Evolutionary conservation across 2,888 invertebrate genomes (phyloP), one percentile per base, ranked within the genome.

Genomic region (Pemphredon lugubris): DNA sequence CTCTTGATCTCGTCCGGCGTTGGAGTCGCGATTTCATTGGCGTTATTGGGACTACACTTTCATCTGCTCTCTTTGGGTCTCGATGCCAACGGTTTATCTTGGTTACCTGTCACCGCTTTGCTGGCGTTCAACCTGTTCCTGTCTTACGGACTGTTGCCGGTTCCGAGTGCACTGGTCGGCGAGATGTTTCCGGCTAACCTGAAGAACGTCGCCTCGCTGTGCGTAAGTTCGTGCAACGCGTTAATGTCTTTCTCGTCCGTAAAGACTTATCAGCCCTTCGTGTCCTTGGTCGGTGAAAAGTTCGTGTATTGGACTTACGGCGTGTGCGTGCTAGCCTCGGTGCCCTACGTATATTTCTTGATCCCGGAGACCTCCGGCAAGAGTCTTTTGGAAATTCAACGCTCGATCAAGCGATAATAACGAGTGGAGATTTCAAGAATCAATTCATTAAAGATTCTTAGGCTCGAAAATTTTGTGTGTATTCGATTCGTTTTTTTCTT

Each of bases 1-100:
- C 85, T 93, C 4, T 83, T 93, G 3, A 86, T 91, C 7, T 75
- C 88, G 14, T 91, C 92, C 1, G 90, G 91, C 7, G 40, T 88
- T 0, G 85, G 90, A 0, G 89, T 89, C 48, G 66, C 87, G 0
- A 16, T 89, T 0, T 82, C 90, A 0, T 81, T 87, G 21, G 67
- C 75, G 1, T 53, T 76, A 1, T 65, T 89, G 1, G 88, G 88
- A 2, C 26, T 84, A 2, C 87, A 88, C 40, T 89, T 89, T 63
- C 70, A 84, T 55, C 63, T 88, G 0, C 58, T 87, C 2, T 77
- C 82, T 0, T 18, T 70, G 0, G 68, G 58, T 0, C 67, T 76
- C 4, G 70, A 83, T 2, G 51, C 66, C 0, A 23, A 26, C 1
- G 45, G 47, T 0, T 58, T 87, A 1, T 82, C 80, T 4, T 87